These are phyloP conservation scores for Chironomus tepperi DNA, from an alignment of 1,140 invertebrate genomes.

Conservation along the genomic window DNA sequence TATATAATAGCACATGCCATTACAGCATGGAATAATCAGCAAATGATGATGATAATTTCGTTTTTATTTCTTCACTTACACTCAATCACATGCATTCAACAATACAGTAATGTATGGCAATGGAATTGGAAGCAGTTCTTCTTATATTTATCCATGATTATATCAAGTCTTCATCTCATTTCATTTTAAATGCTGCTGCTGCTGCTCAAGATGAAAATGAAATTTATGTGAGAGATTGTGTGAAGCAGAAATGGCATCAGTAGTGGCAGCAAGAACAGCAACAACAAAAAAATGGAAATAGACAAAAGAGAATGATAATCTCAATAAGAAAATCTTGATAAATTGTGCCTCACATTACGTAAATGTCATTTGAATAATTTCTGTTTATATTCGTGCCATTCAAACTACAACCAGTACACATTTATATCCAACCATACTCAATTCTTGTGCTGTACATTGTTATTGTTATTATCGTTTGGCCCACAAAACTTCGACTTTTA, in stretches of 20 bases:
- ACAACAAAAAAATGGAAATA: not conserved
- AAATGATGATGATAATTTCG: conserved; percentile 1
- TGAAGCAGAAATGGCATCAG: too few species aligned
- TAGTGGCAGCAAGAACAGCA: not conserved
- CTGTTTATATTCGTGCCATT: not conserved
- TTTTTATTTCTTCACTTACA: not conserved
- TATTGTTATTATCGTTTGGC: not conserved
- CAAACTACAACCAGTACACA: too few species aligned
- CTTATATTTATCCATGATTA: too few species aligned
- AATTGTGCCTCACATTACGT: conserved; percentile 17
- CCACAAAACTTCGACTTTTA: not conserved
- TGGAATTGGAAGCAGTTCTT: too few species aligned
- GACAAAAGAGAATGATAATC: conserved; percentile 16
- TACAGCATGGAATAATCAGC: not conserved
- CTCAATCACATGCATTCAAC: too few species aligned
- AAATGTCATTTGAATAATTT: conserved; percentile 23
- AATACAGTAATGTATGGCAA: too few species aligned
- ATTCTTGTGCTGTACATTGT: not conserved
- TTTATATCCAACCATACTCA: too few species aligned
- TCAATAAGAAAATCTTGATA: conserved; percentile 20
- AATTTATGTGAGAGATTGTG: too few species aligned
- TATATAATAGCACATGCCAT: not conserved
- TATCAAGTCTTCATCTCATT: too few species aligned
- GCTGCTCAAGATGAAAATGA: too few species aligned
- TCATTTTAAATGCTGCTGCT: too few species aligned